Evolutionary conservation across 2,113 vertebrate species (phyloP).

Genomic region (Motacilla alba): DNA sequence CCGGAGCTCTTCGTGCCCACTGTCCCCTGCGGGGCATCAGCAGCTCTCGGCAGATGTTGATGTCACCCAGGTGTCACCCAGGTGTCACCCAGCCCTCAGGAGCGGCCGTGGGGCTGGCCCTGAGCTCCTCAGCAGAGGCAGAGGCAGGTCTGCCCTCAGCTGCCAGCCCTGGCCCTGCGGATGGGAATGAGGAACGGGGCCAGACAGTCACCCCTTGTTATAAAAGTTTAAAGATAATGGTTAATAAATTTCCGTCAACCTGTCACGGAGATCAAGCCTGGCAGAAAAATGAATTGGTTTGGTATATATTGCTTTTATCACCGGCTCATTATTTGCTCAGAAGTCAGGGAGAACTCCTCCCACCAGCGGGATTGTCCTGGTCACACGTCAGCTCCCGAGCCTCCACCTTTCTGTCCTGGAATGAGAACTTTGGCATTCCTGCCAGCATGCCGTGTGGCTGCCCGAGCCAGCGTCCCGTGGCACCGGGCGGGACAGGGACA

Average conservation of each 20-base stretch:
- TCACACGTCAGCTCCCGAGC: neutral
- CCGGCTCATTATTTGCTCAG: neutral
- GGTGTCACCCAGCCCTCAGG: neutral
- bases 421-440: neutral
- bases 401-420: neutral
- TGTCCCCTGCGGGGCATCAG: neutral
- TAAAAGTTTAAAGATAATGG: neutral
- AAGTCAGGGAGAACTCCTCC: neutral
- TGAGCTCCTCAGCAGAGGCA: neutral
- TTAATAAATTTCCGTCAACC: neutral
- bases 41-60: neutral
- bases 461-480: neutral
- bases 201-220: neutral
- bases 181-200: neutral
- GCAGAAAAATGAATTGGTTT: neutral
- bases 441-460: rapidly evolving
- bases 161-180: neutral
- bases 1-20: neutral
- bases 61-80: neutral
- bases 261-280: neutral
- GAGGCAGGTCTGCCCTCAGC: neutral
- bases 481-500: neutral
- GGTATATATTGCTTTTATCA: neutral
- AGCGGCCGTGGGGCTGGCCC: rapidly evolving
- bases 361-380: neutral